A percentile compares a stretch with the other conserved stretches of the same genome.
These are phyloP conservation scores for Caradrina clavipalpis DNA, from an alignment of 2,888 invertebrate species.

Conservation along the genomic window DNA sequence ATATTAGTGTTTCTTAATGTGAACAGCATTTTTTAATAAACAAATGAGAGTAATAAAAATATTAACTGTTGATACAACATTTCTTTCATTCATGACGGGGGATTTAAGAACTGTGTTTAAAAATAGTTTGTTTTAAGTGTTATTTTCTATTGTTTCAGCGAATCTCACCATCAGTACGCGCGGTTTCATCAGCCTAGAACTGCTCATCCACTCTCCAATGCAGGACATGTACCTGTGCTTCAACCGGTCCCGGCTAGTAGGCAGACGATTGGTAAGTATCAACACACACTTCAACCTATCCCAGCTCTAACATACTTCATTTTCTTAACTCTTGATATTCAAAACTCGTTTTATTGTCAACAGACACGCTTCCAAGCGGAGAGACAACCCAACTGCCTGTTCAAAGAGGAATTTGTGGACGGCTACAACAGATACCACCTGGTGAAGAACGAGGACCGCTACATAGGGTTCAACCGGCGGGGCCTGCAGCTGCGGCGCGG, in stretches of 20 bases:
- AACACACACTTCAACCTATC: not conserved
- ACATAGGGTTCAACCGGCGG: constrained; percentile 92
- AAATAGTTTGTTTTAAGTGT: constrained; percentile 5
- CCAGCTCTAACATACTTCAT: not conserved
- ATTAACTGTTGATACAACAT: constrained; percentile 37
- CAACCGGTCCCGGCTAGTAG: constrained; percentile 94
- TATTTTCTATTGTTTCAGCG: constrained; percentile 89
- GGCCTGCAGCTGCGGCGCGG: constrained; percentile 90
- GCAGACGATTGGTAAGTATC: constrained; percentile 91
- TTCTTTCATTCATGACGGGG: not conserved
- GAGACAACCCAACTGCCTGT: constrained; percentile 91
- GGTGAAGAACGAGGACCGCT: constrained; percentile 91
- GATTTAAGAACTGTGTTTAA: not conserved
- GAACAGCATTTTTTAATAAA: constrained; percentile 43
- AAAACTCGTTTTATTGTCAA: constrained; percentile 65
- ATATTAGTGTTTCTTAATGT: constrained; percentile 52
- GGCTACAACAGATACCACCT: constrained; percentile 92
- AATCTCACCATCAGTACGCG: constrained; percentile 92
- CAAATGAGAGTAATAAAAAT: constrained; percentile 51
- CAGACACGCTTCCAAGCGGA: constrained; percentile 91
- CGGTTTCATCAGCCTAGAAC: constrained; percentile 90
- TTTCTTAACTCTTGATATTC: not conserved
- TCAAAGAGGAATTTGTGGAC: constrained; percentile 92
- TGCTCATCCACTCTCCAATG: constrained; percentile 93
- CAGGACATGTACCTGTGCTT: constrained; percentile 94